Base-by-base conservation (phyloP, 2,888 invertebrate genomes). In the Caenorhabditis sp. region DNA sequence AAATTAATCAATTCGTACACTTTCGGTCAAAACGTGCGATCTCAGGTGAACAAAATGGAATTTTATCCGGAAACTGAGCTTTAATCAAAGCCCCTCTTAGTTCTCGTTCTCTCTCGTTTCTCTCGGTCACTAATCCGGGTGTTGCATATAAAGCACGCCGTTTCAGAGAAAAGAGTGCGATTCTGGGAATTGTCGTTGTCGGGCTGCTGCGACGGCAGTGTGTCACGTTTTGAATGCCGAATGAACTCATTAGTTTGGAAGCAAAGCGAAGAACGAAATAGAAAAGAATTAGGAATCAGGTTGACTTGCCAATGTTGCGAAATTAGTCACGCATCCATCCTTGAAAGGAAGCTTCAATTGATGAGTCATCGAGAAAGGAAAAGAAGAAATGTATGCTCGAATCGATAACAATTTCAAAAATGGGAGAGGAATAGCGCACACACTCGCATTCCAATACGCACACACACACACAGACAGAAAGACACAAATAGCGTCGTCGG, bases 401-500 rank as follows among this genome's bases (percentile, higher is more conserved):
- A 63, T 63, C 63, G 63, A 63, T 63, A 45, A 52, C 41, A 30
- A 46, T 45, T 53, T 45, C 52, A 41, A 41, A 52, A 62, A 55
- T 65, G 55, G 52, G 37, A 52, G 41, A 55, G 41, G 35, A 62
- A 61, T 48, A 48, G 61, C 41, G 50, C 46, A 30, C 46, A 32
- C 43, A 61, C 17, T 20, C 48, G 37, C 62, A 46, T 62, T 50
- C 27, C 50, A 62, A 50, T 15, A 53, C 32, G 53, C 65, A 46
- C 52, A 62, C 26, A 53, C 32, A 45, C 39, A 53, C 63, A 45
- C 50, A 62, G 17, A 53, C 17, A 45, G 45, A 46, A 37, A 45
- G 26, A 55, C 65, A 65, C 55, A 65, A 65, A 65, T 65, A 53
- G 53, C 27, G 53, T 53, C 55, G 46, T 65, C 37, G 55, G 37